Evolutionary conservation across 2,888 invertebrate species (phyloP).

Genomic region (Athetis lepigone): DNA sequence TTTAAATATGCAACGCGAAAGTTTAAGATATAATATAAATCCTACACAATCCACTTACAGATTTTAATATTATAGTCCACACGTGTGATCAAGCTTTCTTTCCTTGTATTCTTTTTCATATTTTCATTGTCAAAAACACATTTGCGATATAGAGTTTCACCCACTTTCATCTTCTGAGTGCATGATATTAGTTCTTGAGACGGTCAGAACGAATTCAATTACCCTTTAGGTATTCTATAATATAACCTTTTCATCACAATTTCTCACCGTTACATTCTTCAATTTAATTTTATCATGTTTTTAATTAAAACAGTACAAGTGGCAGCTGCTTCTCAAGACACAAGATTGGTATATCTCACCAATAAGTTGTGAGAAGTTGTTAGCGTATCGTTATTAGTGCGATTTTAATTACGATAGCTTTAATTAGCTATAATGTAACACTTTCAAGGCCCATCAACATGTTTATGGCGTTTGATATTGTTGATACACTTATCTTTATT

Average conservation of each 20-base stretch:
- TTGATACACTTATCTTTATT: slow-evolving; percentile 13
- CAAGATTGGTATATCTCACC: slow-evolving; percentile 7
- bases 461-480: slow-evolving; percentile 18
- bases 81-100: no score
- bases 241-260: not conserved
- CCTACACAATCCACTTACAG: no score
- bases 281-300: slow-evolving; percentile 23
- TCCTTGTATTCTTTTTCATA: no score
- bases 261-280: not conserved
- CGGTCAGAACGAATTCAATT: no score
- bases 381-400: slow-evolving; percentile 12
- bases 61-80: no score
- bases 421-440: slow-evolving; percentile 28
- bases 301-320: slow-evolving; percentile 21
- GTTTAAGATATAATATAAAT: no score
- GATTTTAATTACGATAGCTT: slow-evolving; percentile 53
- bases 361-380: slow-evolving; percentile 13
- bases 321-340: slow-evolving; percentile 29
- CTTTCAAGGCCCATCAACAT: slow-evolving; percentile 8
- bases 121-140: no score
- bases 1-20: no score
- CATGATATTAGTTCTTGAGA: not conserved
- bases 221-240: not conserved
- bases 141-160: no score
- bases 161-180: no score